phyloP scores from a whole-genome alignment of 2,888 invertebrate genomes.

The Vesta saturnalis region DNA sequence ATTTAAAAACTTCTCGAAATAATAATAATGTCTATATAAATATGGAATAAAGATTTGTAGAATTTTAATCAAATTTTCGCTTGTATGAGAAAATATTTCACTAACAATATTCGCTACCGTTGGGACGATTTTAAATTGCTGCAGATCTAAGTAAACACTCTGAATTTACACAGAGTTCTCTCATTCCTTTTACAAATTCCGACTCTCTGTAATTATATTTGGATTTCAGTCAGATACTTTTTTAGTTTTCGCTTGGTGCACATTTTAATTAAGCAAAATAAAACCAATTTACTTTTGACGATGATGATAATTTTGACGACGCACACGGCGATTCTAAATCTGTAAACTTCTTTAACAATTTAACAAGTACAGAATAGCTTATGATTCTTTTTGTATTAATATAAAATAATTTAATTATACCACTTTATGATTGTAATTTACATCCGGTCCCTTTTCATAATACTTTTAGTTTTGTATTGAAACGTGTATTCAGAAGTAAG shows the following conservation, averaged over 20 bases:
- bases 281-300: conserved; percentile 33
- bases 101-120: conserved; percentile 26
- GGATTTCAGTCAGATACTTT: conserved; percentile 51
- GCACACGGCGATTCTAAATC: neutral
- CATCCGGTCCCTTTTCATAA: too few species aligned
- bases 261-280: conserved; percentile 51
- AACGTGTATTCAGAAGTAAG: too few species aligned
- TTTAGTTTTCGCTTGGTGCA: conserved; percentile 53
- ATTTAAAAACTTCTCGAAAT: conserved; percentile 7
- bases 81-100: conserved; percentile 30
- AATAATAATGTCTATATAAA: conserved; percentile 15
- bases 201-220: conserved; percentile 43
- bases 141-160: conserved; percentile 41
- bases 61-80: conserved; percentile 37
- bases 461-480: too few species aligned
- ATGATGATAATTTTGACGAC: too few species aligned
- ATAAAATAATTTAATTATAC: too few species aligned
- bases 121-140: conserved; percentile 42
- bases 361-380: too few species aligned
- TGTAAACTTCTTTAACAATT: conserved; percentile 4
- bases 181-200: conserved; percentile 43
- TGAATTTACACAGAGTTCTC: conserved; percentile 40
- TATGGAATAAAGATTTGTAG: conserved; percentile 28
- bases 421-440: too few species aligned
- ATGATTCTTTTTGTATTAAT: too few species aligned